Evolutionary conservation across 2,113 vertebrate genomes (phyloP).

Genomic region (Seriola quinqueradiata): DNA sequence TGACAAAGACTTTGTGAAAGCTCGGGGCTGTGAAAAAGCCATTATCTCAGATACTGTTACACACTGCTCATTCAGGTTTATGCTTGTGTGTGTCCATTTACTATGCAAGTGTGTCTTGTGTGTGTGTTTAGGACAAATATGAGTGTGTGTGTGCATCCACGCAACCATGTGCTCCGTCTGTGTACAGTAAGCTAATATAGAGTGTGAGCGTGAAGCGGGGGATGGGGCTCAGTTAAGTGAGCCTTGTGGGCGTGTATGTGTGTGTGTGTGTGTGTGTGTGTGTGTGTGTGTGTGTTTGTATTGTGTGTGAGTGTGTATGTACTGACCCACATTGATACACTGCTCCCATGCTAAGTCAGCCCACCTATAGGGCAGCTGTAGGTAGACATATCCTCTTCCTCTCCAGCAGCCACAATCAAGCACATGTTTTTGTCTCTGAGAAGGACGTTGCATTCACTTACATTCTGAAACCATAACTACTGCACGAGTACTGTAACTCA

Average conservation of each 20-base stretch:
- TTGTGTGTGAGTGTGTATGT: slow-evolving; percentile 10
- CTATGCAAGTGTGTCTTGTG: not conserved
- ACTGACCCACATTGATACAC: slow-evolving; percentile 77
- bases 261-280: slow-evolving; percentile 47
- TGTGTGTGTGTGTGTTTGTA: slow-evolving; percentile 33
- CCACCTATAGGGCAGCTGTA: slow-evolving; percentile 53
- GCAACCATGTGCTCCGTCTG: slow-evolving; percentile 55
- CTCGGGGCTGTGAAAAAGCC: slow-evolving; percentile 35
- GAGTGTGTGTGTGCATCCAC: slow-evolving; percentile 30
- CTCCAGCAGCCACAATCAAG: not conserved
- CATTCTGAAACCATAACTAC: not conserved
- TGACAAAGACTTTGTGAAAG: slow-evolving; percentile 63
- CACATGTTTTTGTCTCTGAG: not conserved
- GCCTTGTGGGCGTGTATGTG: slow-evolving; percentile 46
- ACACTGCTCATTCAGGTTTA: slow-evolving; percentile 24
- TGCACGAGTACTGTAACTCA: not conserved
- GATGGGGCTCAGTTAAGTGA: slow-evolving; percentile 58
- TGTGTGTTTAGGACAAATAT: slow-evolving; percentile 49
- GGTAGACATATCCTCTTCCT: not conserved
- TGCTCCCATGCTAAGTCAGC: slow-evolving; percentile 53
- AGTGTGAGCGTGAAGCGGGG: slow-evolving; percentile 52
- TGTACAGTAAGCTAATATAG: slow-evolving; percentile 76
- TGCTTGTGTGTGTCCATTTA: slow-evolving; percentile 40
- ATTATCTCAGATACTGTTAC: slow-evolving; percentile 60
- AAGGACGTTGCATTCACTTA: not conserved